A percentile compares a stretch with the other conserved stretches of the same genome.
Conservation (phyloP, 2,113 vertebrate species). For the Propithecus coquereli region DNA sequence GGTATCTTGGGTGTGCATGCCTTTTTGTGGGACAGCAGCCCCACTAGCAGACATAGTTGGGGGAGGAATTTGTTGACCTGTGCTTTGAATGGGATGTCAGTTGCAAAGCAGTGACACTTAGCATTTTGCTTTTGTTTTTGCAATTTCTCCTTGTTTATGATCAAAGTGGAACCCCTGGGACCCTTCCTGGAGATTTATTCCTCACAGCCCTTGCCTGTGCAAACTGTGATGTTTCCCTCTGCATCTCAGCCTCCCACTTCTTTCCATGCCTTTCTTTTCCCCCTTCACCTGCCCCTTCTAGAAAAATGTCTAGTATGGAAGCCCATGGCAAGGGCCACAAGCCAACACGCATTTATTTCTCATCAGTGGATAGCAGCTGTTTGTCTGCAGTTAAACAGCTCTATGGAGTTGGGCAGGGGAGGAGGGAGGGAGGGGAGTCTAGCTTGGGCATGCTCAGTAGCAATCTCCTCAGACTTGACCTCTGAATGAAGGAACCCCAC, state of each 20-base stretch:
- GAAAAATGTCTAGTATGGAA: neutral
- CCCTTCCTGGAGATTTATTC: neutral
- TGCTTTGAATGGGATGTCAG: neutral
- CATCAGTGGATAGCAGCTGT: neutral
- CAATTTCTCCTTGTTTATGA: neutral
- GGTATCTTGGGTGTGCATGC: neutral
- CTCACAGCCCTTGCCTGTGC: neutral
- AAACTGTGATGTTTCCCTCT: neutral
- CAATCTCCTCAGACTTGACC: conserved; percentile 8
- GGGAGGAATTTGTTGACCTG: neutral
- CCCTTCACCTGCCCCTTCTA: neutral
- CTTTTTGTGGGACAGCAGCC: neutral
- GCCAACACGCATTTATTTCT: neutral
- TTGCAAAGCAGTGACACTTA: neutral
- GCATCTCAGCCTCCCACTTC: neutral
- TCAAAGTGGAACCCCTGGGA: neutral
- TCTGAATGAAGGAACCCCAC: neutral
- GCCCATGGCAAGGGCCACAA: neutral
- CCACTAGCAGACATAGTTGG: neutral
- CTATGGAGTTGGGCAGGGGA: neutral
- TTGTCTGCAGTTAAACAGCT: neutral
- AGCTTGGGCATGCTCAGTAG: neutral
- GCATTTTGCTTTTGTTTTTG: neutral
- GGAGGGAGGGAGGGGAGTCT: neutral
- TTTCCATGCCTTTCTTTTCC: neutral